phyloP scores from a whole-genome alignment of 2,113 vertebrate genomes.

The Istiophorus platypterus region DNA sequence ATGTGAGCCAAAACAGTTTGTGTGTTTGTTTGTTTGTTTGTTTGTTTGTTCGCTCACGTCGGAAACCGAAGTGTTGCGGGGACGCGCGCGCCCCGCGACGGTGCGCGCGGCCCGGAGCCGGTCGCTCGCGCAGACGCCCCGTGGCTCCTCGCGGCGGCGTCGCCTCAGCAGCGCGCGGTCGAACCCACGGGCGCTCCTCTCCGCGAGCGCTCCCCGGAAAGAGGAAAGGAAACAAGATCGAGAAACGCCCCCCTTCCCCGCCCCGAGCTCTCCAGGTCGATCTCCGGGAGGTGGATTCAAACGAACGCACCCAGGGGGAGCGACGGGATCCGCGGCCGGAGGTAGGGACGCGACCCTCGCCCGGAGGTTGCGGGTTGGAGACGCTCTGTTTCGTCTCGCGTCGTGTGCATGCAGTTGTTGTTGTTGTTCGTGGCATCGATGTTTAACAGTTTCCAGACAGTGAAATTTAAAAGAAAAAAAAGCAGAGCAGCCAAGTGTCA shows the following conservation, averaged over 20 bases:
- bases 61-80: background rate
- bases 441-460: background rate
- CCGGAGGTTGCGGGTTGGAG: background rate
- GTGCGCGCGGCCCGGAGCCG: slow-evolving; percentile 28
- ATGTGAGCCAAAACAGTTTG: too few species aligned
- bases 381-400: background rate
- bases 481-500: background rate
- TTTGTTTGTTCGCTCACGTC: background rate
- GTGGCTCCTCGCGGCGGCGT: slow-evolving; percentile 35
- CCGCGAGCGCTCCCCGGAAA: background rate
- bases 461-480: too few species aligned
- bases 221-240: too few species aligned
- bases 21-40: background rate
- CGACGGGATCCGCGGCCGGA: slow-evolving; percentile 34
- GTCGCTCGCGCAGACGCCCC: slow-evolving; percentile 33
- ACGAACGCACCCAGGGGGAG: slow-evolving; percentile 5
- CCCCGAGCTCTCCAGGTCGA: background rate
- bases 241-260: too few species aligned
- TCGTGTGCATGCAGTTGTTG: background rate
- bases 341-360: slow-evolving; percentile 39
- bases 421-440: background rate
- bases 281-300: background rate
- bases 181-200: slow-evolving; percentile 42
- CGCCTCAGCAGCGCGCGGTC: slow-evolving; percentile 42
- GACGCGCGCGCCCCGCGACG: slow-evolving; percentile 38